Evolutionary conservation across 2,888 invertebrate species (phyloP), one percentile per base, ranked within the genome.

Genomic region (Bombylius major): DNA sequence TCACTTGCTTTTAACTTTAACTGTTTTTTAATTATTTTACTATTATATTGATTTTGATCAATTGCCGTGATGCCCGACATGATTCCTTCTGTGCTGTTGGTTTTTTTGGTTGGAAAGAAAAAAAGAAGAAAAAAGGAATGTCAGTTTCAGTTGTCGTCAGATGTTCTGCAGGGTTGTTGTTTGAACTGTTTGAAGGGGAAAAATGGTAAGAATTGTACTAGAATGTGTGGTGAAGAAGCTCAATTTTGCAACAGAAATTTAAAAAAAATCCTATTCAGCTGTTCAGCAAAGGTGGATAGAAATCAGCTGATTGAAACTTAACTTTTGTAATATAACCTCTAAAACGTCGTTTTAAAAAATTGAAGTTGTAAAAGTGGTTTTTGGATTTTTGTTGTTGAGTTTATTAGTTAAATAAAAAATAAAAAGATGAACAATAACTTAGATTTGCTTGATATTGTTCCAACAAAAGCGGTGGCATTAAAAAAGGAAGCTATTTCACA

Each of bases 1-100:
- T 84, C 84, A 64, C 83, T 83, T 50, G 85, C 86, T 70, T 84
- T 85, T 64, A 75, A 75, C 60, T 84, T 80, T 61, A 88, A 73
- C 65, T 82, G 77, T 66, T 83, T 82, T 54, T 82, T 79, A 70
- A 82, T 77, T 75, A 77, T 77, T 78, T 82, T 82, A 58, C 66
- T 56, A 45, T 39, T 53, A 11, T 31, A 31, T 56, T 51, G 53
- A 48, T 36, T 45, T 60, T 60, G 52, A 50, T 61, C 59, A 60
- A 11, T 11, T 11, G 8, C 23, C 23, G 23, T 23, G 23, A 23
- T 42, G 39, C 61, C 51, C 56, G 59, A 57, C 61, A 61, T 47
- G 60, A 58, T 52, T 52, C 45, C 54, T 53, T 55, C 42, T 50
- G 60, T 23, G 23, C 23, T 23, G 23, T 23, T 23, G 23, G 23